Conservation (phyloP, 2,888 invertebrate species). For the Taenaris catops region DNA sequence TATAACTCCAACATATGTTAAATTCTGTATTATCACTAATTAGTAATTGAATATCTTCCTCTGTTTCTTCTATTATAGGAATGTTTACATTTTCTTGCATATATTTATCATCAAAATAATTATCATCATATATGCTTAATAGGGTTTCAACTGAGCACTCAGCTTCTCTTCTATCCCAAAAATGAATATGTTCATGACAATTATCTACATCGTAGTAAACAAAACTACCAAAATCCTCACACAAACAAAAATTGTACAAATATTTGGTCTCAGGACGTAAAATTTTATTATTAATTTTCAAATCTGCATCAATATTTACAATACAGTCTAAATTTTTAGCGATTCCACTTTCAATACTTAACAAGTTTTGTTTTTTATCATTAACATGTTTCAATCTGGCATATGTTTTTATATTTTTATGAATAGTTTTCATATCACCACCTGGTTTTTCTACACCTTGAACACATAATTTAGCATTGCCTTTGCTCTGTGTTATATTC, state of each 20-base stretch:
- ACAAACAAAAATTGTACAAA: constrained; percentile 42
- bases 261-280: constrained; percentile 10
- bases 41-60: background rate
- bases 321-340: constrained; percentile 21
- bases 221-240: constrained; percentile 55
- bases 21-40: background rate
- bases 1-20: constrained; percentile 10
- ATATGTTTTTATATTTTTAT: constrained; percentile 39
- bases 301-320: constrained; percentile 21
- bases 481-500: constrained; percentile 19
- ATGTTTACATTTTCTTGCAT: background rate
- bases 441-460: constrained; percentile 64
- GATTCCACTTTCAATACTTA: no score
- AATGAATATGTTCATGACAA: constrained; percentile 56
- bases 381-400: no score
- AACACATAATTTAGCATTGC: constrained; percentile 45
- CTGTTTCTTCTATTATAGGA: background rate
- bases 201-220: constrained; percentile 36
- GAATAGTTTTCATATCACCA: constrained; percentile 29
- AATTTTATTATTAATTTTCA: constrained; percentile 17
- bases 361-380: no score
- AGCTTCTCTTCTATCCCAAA: constrained; percentile 33
- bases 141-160: constrained; percentile 35
- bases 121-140: constrained; percentile 47
- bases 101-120: constrained; percentile 13